phyloP scores from a whole-genome alignment of 1,140 invertebrate genomes.

The Drosophila watanabei region DNA sequence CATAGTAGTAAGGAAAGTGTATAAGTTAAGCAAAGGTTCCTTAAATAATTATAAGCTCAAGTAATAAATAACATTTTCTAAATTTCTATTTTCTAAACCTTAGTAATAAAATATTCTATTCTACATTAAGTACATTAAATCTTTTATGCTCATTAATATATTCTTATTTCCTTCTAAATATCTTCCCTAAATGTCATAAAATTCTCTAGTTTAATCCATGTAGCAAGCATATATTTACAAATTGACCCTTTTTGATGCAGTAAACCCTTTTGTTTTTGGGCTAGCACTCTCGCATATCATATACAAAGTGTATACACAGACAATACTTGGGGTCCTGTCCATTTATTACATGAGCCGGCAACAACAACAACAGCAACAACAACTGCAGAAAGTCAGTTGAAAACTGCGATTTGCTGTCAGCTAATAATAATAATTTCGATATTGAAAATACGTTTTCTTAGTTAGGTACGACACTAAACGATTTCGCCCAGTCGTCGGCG shows the following conservation, averaged over 20 bases:
- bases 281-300: conserved; percentile 64
- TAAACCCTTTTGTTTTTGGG: conserved; percentile 49
- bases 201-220: not conserved
- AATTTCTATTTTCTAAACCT: too few species aligned
- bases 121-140: not conserved
- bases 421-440: conserved; percentile 85
- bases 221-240: conserved; percentile 11
- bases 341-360: conserved; percentile 82
- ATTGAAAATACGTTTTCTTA: conserved; percentile 85
- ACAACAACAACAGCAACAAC: conserved; percentile 31
- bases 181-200: not conserved
- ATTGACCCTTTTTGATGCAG: conserved; percentile 33
- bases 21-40: not conserved
- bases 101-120: not conserved
- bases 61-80: too few species aligned
- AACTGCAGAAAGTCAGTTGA: conserved; percentile 69
- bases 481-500: conserved; percentile 74
- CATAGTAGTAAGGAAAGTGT: not conserved
- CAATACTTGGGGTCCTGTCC: conserved; percentile 57
- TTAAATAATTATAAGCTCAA: not conserved
- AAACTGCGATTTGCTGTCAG: conserved; percentile 84
- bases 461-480: conserved; percentile 84
- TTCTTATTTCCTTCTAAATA: not conserved
- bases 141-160: not conserved
- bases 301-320: conserved; percentile 75